Evolutionary conservation across 1,140 invertebrate genomes (phyloP).

Genomic region (Rhagoletis zephyria): DNA sequence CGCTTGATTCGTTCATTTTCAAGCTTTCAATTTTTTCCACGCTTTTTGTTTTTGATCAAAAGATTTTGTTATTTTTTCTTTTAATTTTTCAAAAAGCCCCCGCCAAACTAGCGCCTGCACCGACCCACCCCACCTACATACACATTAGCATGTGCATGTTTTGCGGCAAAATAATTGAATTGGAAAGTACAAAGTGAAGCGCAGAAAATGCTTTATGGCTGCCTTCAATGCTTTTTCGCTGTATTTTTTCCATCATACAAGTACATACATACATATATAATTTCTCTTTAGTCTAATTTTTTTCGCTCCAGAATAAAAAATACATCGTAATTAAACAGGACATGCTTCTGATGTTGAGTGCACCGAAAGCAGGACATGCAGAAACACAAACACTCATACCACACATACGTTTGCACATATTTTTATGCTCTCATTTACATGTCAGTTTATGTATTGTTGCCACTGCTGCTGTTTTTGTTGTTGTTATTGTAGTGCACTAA

Average conservation of each 20-base stretch:
- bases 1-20: constrained; percentile 54
- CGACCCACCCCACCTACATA: background rate
- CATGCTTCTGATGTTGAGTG: constrained; percentile 55
- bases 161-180: constrained; percentile 58
- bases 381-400: background rate
- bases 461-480: constrained; percentile 1
- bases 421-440: constrained; percentile 49
- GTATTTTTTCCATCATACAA: background rate
- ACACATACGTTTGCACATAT: background rate
- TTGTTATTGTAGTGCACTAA: constrained; percentile 9
- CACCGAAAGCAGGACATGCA: constrained; percentile 34
- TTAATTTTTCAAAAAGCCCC: constrained; percentile 12
- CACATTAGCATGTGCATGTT: constrained; percentile 27
- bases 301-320: constrained; percentile 14
- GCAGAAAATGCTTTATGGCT: constrained; percentile 55
- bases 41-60: constrained; percentile 37
- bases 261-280: background rate
- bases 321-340: constrained; percentile 58
- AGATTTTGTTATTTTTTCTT: constrained; percentile 16
- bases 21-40: background rate
- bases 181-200: constrained; percentile 54
- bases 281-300: constrained; percentile 21
- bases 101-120: background rate
- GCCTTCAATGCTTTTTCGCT: constrained; percentile 33
- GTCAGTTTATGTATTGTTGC: constrained; percentile 1